A percentile compares a stretch with the other conserved stretches of the same genome.
These are phyloP conservation scores for Drosophila niveifrons DNA, from an alignment of 2,888 invertebrate genomes.

Conservation along the genomic window DNA sequence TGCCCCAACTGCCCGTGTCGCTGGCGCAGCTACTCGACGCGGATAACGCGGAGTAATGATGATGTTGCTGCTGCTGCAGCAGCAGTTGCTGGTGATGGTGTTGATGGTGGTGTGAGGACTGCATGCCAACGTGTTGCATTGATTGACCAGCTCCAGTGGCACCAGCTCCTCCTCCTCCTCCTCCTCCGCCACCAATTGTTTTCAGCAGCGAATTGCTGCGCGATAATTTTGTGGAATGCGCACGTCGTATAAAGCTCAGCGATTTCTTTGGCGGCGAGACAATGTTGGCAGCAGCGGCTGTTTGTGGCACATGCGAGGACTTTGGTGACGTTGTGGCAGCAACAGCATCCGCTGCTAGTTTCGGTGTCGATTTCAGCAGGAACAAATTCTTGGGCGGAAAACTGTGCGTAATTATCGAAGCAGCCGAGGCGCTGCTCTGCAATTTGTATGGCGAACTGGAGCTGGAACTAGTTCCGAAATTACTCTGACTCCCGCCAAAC, in stretches of 20 bases:
- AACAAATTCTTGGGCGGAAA: constrained; percentile 85
- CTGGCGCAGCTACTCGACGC: constrained; percentile 65
- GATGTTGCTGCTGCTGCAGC: constrained; percentile 61
- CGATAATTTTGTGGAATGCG: constrained; percentile 90
- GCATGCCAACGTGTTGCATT: constrained; percentile 20
- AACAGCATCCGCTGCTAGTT: constrained; percentile 32
- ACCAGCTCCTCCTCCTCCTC: no score
- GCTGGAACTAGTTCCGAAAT: constrained; percentile 22
- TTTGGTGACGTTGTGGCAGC: constrained; percentile 22
- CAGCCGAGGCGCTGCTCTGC: constrained; percentile 67
- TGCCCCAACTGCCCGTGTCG: constrained; percentile 80
- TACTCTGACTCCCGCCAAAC: constrained; percentile 68
- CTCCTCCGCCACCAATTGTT: constrained; percentile 68
- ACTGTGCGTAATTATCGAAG: constrained; percentile 82
- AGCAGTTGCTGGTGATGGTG: constrained; percentile 48
- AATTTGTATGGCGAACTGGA: constrained; percentile 59
- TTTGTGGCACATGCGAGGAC: constrained; percentile 9
- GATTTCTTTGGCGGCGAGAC: constrained; percentile 87
- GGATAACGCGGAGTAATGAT: constrained; percentile 27
- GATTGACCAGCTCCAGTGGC: constrained; percentile 8
- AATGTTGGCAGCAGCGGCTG: constrained; percentile 79
- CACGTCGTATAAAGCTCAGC: constrained; percentile 89
- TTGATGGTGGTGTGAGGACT: constrained; percentile 15
- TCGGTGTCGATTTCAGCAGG: constrained; percentile 83
- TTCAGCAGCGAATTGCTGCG: constrained; percentile 89